Evolutionary conservation across 2,888 invertebrate species (phyloP).

Genomic region (Pammene fasciana): DNA sequence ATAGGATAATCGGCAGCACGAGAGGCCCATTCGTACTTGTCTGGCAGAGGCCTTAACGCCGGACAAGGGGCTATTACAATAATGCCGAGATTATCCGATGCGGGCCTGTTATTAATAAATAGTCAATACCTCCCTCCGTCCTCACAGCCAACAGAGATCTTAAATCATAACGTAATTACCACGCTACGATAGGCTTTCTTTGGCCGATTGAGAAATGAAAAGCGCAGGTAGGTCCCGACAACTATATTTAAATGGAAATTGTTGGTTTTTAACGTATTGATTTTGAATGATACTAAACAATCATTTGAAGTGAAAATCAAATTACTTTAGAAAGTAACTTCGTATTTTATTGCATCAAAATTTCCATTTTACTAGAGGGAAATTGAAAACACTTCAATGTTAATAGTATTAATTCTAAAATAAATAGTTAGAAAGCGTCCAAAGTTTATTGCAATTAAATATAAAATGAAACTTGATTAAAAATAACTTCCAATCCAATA

Average conservation of each 20-base stretch:
- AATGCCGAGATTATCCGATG: conserved; percentile 67
- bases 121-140: conserved; percentile 67
- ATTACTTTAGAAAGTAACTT: conserved; percentile 36
- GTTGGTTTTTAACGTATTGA: conserved; percentile 28
- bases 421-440: conserved; percentile 14
- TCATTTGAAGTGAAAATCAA: conserved; percentile 34
- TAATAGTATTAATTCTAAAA: background rate
- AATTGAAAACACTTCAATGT: conserved; percentile 12
- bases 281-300: conserved; percentile 33
- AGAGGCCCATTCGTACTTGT: conserved; percentile 59
- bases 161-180: conserved; percentile 76
- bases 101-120: conserved; percentile 74
- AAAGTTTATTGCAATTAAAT: conserved; percentile 6
- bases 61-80: conserved; percentile 72
- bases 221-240: conserved; percentile 51
- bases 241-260: conserved; percentile 36
- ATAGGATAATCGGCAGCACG: conserved; percentile 52
- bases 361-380: conserved; percentile 21
- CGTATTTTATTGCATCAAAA: conserved; percentile 12
- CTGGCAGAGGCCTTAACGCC: conserved; percentile 53
- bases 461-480: conserved; percentile 20
- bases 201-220: conserved; percentile 69
- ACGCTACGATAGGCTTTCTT: conserved; percentile 66
- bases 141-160: conserved; percentile 60
- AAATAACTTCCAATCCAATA: conserved; percentile 12